Evolutionary conservation across 2,797 vertebrate genomes (phyloP), one percentile per base, ranked within the genome.

Genomic region (Anguilla megastoma): DNA sequence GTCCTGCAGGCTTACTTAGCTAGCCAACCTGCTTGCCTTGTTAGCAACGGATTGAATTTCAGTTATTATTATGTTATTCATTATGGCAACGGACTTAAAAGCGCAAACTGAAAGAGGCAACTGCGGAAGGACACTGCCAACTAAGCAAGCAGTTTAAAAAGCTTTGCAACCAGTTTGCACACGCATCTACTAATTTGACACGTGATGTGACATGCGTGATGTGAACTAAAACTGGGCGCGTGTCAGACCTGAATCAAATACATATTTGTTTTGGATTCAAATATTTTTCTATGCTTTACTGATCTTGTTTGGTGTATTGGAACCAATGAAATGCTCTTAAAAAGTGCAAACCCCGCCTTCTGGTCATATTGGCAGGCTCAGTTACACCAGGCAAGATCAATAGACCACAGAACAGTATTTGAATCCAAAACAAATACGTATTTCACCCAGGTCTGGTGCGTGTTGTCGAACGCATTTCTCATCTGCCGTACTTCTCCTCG

Each of bases 401-500:
- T 45, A 45, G 41, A 45, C 3, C 41, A 45, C 41, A 45, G 41
- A 45, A 45, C 4, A 45, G 41, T 45, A 45, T 45, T 45, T 45
- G 41, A 45, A 45, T 45, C 41, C 41, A 45, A 45, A 45, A 45
- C 41, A 45, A 45, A 45, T 45, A 45, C 41, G 41, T 45, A 45
- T 45, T 45, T 45, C 41, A 45, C 41, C 41, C 41, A 45, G 41
- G 41, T 45, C 41, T 45, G 41, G 41, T 45, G 41, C 41, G 41
- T 45, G 41, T 45, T 45, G 41, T 24, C 4, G 18, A 24, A 63
- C 5, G 60, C 18, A 27, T 69, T 69, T 36, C 36, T 60, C 9
- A 2, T 2, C 52, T n/a, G 56, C 33, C 97, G 94, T 94, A 99
- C 98, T 99, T 99, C 92, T 99, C 99, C 94, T 99, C 98, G 0